Evolutionary conservation across 2,888 invertebrate genomes (phyloP).

Genomic region (Lepidocyrtoides sp.): DNA sequence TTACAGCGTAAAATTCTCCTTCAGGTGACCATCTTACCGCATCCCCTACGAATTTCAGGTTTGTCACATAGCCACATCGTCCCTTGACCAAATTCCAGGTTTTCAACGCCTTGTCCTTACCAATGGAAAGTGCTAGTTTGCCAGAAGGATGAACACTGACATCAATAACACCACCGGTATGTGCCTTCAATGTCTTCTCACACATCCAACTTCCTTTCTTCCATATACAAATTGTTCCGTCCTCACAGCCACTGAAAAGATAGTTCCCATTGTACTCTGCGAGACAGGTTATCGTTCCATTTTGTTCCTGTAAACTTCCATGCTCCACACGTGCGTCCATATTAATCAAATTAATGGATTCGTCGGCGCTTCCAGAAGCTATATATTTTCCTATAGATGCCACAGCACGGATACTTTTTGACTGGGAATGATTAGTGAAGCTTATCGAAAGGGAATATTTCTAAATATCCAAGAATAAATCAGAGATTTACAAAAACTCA

Average conservation of each 20-base stretch:
- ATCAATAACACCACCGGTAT: conserved; percentile 90
- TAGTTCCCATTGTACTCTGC: conserved; percentile 92
- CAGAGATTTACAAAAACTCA: neutral
- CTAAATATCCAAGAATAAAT: conserved; percentile 86
- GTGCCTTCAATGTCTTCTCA: conserved; percentile 92
- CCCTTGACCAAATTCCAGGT: conserved; percentile 99
- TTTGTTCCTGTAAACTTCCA: conserved; percentile 90
- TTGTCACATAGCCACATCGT: conserved; percentile 95
- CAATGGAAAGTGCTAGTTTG: conserved; percentile 95
- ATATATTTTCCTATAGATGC: conserved; percentile 91
- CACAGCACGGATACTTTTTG: conserved; percentile 92
- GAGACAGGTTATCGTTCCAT: conserved; percentile 92
- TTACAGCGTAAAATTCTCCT: conserved; percentile 92
- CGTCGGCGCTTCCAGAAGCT: conserved; percentile 96
- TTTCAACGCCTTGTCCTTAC: conserved; percentile 93
- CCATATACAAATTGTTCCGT: conserved; percentile 94
- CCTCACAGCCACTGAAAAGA: conserved; percentile 94
- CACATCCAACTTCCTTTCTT: conserved; percentile 95
- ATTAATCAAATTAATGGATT: conserved; percentile 94
- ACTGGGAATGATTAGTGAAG: conserved; percentile 96
- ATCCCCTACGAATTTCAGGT: conserved; percentile 91
- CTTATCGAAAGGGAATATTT: conserved; percentile 90
- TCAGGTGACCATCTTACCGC: conserved; percentile 91
- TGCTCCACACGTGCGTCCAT: conserved; percentile 92
- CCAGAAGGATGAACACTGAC: conserved; percentile 96